Base-by-base conservation (phyloP, 2,113 vertebrate species). In the Clupea harengus region DNA sequence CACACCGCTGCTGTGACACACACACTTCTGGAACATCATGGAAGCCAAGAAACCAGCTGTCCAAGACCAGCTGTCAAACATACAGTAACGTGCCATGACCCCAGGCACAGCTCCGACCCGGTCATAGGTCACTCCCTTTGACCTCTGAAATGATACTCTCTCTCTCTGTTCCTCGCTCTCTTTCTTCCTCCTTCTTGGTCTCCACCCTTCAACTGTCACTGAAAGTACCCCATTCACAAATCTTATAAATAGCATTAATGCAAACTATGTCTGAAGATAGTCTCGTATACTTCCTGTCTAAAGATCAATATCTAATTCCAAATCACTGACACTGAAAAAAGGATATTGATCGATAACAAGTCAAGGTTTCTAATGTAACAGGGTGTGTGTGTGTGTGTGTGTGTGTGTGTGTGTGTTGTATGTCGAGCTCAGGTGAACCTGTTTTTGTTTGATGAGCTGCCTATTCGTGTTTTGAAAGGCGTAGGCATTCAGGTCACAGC, bases 401-500 rank as follows among this genome's bases (percentile, higher is more conserved):
- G 39, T 39, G 39, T 39, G 39, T 39, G 39, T 39, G 39, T 39
- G 39, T 39, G 64, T 25, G 64, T 72, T 60, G 15, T 57, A 20
- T 60, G 54, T 20, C 11, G 64, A 11, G 64, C 64, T 32, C 25
- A 2, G 64, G 64, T 25, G 25, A 72, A 72, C 28, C 28, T 72
- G 64, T 72, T 72, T 72, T 72, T 72, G n/a, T 72, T 72, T 25
- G 64, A 72, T 25, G 64, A 32, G 64, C 64, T 25, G n/a, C 64
- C 64, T 13, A 25, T 32, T 10, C 28, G 28, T 72, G 64, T 72
- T 72, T 72, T 32, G 64, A 72, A 72, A 72, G 64, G 64, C 64
- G 64, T 72, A 72, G 64, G 64, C 64, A 72, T 72, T 72, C 64
- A 72, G 64, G 64, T 72, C 64, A 72, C 64, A 72, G 64, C 64